These are phyloP conservation scores for Eristalis tenax DNA, from an alignment of 2,888 invertebrate species.

Conservation along the genomic window DNA sequence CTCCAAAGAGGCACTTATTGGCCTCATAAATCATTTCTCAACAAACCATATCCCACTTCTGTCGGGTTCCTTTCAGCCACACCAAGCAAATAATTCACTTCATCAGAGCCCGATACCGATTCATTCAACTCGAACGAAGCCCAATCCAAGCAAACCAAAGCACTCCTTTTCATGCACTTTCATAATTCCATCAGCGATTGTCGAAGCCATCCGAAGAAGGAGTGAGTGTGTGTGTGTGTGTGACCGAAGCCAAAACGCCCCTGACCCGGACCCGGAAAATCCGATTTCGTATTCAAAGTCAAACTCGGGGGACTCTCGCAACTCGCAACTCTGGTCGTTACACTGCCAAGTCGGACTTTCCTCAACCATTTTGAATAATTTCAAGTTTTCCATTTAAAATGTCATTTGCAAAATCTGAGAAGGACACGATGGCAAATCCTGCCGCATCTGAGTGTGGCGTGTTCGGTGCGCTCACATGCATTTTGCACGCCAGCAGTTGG, in stretches of 20 bases:
- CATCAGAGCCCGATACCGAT: neutral
- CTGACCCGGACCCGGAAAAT: conserved; percentile 41
- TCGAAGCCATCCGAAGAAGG: neutral
- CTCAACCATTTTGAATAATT: conserved; percentile 71
- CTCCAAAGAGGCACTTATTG: neutral
- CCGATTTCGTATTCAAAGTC: conserved; percentile 68
- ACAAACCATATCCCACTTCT: neutral
- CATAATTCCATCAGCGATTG: neutral
- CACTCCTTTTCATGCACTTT: neutral
- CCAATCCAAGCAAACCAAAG: neutral
- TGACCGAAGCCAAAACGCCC: neutral
- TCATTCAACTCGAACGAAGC: neutral
- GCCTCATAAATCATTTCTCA: neutral
- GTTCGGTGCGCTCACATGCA: conserved; percentile 12
- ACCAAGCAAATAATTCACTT: neutral
- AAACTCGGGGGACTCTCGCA: conserved; percentile 1
- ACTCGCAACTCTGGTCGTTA: conserved; percentile 13
- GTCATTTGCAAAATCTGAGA: conserved; percentile 70
- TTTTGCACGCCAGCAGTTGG: conserved; percentile 32
- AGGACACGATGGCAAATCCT: conserved; percentile 64
- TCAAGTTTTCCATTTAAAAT: conserved; percentile 71
- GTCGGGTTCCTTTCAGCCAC: neutral
- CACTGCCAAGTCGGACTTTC: conserved; percentile 21
- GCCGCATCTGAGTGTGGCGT: conserved; percentile 27
- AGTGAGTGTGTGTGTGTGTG: neutral